These are phyloP conservation scores for Choristoneura rosaceana DNA, from an alignment of 2,888 invertebrate species.

Conservation along the genomic window DNA sequence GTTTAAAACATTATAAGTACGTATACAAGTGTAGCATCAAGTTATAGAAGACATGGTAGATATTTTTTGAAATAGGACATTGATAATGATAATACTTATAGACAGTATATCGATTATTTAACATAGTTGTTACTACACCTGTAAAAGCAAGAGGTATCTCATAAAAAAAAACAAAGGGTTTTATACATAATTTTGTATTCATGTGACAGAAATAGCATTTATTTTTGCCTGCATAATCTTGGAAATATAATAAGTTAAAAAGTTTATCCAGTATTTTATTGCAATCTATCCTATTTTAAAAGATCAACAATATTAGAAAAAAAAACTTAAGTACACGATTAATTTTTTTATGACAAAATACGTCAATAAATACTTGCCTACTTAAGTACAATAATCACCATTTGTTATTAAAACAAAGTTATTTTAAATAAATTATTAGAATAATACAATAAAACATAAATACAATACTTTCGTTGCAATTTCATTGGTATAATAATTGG, in stretches of 20 bases:
- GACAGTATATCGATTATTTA: no score
- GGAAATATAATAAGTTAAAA: conserved; percentile 36
- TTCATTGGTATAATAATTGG: conserved; percentile 58
- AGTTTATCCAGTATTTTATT: conserved; percentile 20
- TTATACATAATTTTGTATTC: conserved; percentile 65
- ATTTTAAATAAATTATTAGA: conserved; percentile 39
- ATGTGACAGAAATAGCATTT: conserved; percentile 74
- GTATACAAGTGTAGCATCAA: conserved; percentile 24
- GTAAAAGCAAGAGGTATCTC: conserved; percentile 30
- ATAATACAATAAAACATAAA: conserved; percentile 48
- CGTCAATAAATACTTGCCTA: conserved; percentile 22
- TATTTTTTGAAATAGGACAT: background rate
- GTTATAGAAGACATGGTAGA: background rate
- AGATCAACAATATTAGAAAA: conserved; percentile 3
- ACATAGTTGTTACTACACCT: conserved; percentile 30
- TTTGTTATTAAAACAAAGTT: background rate
- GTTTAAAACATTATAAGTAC: background rate
- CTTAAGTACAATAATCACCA: conserved; percentile 25
- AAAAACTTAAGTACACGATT: conserved; percentile 28
- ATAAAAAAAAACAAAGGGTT: conserved; percentile 43
- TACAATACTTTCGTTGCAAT: conserved; percentile 53
- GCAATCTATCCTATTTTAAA: conserved; percentile 6
- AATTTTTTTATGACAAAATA: conserved; percentile 11
- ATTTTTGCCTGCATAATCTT: conserved; percentile 51
- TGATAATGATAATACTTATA: no score